Conservation (phyloP, 2,888 invertebrate species). For the Drosophila lutescens region DNA sequence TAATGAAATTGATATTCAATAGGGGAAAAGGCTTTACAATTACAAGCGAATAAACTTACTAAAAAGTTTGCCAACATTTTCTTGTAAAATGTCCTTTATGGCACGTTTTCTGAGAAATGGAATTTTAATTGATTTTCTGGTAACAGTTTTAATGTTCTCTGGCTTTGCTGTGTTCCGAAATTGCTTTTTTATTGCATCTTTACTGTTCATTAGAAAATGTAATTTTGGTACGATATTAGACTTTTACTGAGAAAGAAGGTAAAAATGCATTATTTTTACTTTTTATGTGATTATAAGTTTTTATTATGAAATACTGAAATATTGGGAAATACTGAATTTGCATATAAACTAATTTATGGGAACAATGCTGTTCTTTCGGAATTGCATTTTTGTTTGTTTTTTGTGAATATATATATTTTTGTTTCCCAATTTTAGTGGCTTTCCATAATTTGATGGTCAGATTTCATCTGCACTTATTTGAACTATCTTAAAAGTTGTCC, state of each 20-base stretch:
- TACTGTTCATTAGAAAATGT: background rate
- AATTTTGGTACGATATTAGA: no score
- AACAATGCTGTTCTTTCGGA: background rate
- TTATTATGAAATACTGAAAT: no score
- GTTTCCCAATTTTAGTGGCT: background rate
- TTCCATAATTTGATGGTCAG: background rate
- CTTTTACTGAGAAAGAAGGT: no score
- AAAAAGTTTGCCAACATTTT: background rate
- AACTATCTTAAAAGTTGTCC: background rate
- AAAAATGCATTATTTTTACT: no score
- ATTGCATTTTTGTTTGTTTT: background rate
- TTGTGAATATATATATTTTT: background rate
- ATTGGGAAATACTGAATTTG: no score
- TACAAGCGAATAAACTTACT: background rate
- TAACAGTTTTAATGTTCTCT: background rate
- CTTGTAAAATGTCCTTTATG: background rate
- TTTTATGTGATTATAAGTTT: no score
- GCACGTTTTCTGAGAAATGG: background rate
- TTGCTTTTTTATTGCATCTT: background rate
- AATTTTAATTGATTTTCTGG: conserved; percentile 8
- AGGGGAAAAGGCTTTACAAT: background rate
- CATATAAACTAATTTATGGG: background rate
- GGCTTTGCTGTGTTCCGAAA: background rate
- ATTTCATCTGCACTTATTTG: background rate
- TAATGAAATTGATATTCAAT: conserved; percentile 22